Evolutionary conservation across 2,888 invertebrate genomes (phyloP).

Genomic region (Drosophila pseudotalamancana): DNA sequence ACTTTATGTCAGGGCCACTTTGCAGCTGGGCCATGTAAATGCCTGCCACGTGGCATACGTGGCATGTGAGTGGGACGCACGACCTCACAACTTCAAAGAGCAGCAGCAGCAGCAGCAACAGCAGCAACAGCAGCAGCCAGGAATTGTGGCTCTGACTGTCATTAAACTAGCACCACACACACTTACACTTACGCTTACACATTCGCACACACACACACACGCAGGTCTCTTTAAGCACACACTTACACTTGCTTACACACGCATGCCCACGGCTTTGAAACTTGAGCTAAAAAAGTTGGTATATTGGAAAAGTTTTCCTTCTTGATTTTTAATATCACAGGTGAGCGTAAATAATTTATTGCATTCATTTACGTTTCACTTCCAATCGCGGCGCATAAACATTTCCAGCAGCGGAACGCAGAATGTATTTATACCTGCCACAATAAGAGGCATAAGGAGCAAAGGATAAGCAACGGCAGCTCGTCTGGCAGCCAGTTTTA

Average conservation of each 20-base stretch:
- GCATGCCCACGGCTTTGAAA: slow-evolving; percentile 54
- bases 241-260: slow-evolving; percentile 19
- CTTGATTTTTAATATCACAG: slow-evolving; percentile 82
- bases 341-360: slow-evolving; percentile 81
- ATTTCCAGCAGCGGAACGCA: slow-evolving; percentile 41
- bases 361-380: slow-evolving; percentile 81
- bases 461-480: slow-evolving; percentile 20
- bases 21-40: slow-evolving; percentile 11
- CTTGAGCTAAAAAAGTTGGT: slow-evolving; percentile 68
- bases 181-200: slow-evolving; percentile 7
- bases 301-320: slow-evolving; percentile 81
- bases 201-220: neutral
- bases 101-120: slow-evolving; percentile 14
- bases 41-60: slow-evolving; percentile 45
- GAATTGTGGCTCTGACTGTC: slow-evolving; percentile 56
- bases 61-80: slow-evolving; percentile 32
- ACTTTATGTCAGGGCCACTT: slow-evolving; percentile 18
- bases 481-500: slow-evolving; percentile 42
- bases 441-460: slow-evolving; percentile 59
- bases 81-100: slow-evolving; percentile 66
- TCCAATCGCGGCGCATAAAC: slow-evolving; percentile 74
- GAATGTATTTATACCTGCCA: slow-evolving; percentile 64
- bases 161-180: slow-evolving; percentile 56
- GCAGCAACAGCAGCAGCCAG: slow-evolving; percentile 7
- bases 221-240: slow-evolving; percentile 11